A percentile compares a stretch with the other conserved stretches of the same genome.
These are phyloP conservation scores for Elanoides forficatus DNA, from an alignment of 2,113 vertebrate genomes.

Conservation along the genomic window DNA sequence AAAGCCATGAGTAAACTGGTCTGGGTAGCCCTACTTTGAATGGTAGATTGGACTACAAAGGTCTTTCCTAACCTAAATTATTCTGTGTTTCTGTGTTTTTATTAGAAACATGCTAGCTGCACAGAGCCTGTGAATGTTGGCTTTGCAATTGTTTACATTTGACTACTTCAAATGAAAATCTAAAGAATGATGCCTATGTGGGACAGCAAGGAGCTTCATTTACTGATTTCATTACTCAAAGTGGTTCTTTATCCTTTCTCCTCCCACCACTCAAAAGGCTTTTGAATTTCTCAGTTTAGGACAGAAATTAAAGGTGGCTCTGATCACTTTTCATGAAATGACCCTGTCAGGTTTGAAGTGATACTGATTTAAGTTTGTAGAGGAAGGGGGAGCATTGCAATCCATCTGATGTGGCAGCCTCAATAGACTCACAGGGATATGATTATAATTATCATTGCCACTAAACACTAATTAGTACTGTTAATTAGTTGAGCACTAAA, in stretches of 20 bases:
- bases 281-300: slow-evolving; percentile 15
- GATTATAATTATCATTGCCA: slow-evolving; percentile 47
- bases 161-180: neutral
- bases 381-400: neutral
- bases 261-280: neutral
- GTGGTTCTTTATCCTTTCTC: neutral
- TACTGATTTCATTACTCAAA: neutral
- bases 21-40: neutral
- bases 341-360: slow-evolving; percentile 5
- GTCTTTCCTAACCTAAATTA: neutral
- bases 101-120: neutral
- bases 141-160: neutral
- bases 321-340: slow-evolving; percentile 34
- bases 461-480: slow-evolving; percentile 52
- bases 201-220: neutral
- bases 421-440: neutral
- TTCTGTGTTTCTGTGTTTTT: neutral
- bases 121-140: neutral
- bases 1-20: neutral
- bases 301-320: slow-evolving; percentile 4
- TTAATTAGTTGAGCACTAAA: slow-evolving; percentile 58
- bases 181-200: neutral
- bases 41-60: neutral
- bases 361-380: slow-evolving; percentile 7
- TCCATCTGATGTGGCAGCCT: slow-evolving; percentile 13